phyloP scores from a whole-genome alignment of 1,140 invertebrate genomes.

The Sycobia sp. region DNA sequence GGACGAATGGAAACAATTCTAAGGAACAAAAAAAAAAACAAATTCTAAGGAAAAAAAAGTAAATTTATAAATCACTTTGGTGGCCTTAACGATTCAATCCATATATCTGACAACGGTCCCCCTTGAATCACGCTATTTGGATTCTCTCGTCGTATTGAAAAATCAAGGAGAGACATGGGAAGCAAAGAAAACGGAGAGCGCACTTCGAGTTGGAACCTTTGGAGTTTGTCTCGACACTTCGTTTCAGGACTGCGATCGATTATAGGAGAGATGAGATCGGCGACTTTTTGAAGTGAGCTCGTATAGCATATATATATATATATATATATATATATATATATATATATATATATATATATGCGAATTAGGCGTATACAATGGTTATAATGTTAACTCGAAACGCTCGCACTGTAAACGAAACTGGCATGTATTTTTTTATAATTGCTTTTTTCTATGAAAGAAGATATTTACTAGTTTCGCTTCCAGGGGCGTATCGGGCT shows the following conservation, averaged over 20 bases:
- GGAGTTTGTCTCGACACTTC: too few relatives aligned
- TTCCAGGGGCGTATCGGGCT: neutral
- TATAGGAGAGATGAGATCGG: too few relatives aligned
- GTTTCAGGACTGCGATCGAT: too few relatives aligned
- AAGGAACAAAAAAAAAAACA: too few relatives aligned
- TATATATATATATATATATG: too few relatives aligned
- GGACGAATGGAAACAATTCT: too few relatives aligned
- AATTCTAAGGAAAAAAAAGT: constrained; percentile 27
- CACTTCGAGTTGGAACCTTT: too few relatives aligned
- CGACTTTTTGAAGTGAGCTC: too few relatives aligned
- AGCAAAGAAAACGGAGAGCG: neutral
- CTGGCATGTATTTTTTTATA: neutral
- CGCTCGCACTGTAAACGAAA: neutral
- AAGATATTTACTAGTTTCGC: neutral
- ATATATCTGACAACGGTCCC: constrained; percentile 50
- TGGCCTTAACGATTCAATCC: constrained; percentile 57
- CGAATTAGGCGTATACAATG: neutral
- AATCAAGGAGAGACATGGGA: constrained; percentile 2
- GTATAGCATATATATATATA: too few relatives aligned
- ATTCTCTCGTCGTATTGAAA: constrained; percentile 10
- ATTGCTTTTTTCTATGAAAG: neutral
- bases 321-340: too few relatives aligned
- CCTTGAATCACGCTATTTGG: constrained; percentile 44
- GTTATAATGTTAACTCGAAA: neutral
- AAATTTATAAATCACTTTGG: constrained; percentile 56